These are phyloP conservation scores for Sapayoa aenigma DNA, from an alignment of 2,113 vertebrate genomes.

Conservation along the genomic window DNA sequence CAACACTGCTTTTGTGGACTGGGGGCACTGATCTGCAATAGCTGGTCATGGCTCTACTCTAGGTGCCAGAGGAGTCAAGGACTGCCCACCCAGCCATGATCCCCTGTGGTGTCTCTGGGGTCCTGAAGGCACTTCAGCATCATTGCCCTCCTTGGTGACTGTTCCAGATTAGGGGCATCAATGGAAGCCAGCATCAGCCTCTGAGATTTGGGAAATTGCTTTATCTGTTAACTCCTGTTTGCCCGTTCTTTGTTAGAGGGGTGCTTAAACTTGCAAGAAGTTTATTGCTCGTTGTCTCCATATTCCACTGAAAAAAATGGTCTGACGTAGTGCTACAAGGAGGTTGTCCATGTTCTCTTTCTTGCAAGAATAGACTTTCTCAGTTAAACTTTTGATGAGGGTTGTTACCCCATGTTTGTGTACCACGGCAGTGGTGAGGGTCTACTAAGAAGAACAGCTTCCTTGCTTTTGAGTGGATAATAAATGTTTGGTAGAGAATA, in stretches of 20 bases:
- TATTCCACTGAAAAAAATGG: accelerated
- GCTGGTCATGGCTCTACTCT: not conserved
- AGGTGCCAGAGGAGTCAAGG: accelerated
- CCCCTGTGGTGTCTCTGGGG: accelerated
- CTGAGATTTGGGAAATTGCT: accelerated
- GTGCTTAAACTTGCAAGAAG: not conserved
- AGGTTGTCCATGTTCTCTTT: not conserved
- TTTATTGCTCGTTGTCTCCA: not conserved
- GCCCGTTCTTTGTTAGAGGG: not conserved
- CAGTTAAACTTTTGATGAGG: not conserved
- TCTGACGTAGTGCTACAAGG: not conserved
- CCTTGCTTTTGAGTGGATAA: not conserved
- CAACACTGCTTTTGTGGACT: accelerated
- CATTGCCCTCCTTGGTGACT: accelerated
- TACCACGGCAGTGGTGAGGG: not conserved
- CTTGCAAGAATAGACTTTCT: not conserved
- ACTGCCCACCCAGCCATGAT: accelerated
- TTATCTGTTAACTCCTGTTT: not conserved
- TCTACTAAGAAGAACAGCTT: not conserved
- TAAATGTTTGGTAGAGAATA: not conserved
- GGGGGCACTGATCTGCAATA: not conserved
- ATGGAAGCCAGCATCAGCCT: not conserved
- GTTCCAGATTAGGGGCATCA: not conserved
- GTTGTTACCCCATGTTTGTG: not conserved
- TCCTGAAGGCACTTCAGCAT: not conserved